Conservation (phyloP, 2,888 invertebrate species). For the Ctenicera cuprea region DNA sequence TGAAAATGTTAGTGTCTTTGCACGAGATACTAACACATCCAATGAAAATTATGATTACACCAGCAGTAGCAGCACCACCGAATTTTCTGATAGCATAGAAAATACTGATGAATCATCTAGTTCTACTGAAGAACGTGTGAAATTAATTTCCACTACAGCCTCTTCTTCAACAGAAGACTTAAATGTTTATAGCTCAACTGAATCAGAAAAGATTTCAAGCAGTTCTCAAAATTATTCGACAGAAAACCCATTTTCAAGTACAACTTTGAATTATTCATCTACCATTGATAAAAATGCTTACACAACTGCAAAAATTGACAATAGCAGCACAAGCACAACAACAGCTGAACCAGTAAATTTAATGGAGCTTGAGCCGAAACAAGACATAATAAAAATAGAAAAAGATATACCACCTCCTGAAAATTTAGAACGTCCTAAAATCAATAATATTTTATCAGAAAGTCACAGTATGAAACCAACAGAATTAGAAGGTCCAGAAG, state of each 20-base stretch:
- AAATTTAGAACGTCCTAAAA: conserved; percentile 22
- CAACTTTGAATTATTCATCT: background rate
- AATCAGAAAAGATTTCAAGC: background rate
- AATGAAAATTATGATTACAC: conserved; percentile 9
- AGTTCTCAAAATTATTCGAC: background rate
- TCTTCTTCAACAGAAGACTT: conserved; percentile 9
- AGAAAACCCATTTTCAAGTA: background rate
- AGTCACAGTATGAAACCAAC: conserved; percentile 60
- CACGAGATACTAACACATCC: conserved; percentile 59
- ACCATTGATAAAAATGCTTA: conserved; percentile 1
- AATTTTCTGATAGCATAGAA: background rate
- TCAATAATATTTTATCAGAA: conserved; percentile 44
- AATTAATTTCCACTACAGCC: background rate
- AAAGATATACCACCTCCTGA: conserved; percentile 42
- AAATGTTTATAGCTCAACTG: background rate
- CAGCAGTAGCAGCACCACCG: background rate
- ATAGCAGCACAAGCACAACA: background rate
- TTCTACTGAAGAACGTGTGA: background rate
- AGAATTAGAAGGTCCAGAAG: conserved; percentile 64
- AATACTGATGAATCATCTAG: background rate
- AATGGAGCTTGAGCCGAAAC: conserved; percentile 2
- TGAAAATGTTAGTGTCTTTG: conserved; percentile 57
- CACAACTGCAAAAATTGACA: background rate
- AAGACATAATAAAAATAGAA: conserved; percentile 49
- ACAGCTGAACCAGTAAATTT: background rate